Evolutionary conservation across 2,113 vertebrate genomes (phyloP).

Genomic region (Amblyopsis rosae): DNA sequence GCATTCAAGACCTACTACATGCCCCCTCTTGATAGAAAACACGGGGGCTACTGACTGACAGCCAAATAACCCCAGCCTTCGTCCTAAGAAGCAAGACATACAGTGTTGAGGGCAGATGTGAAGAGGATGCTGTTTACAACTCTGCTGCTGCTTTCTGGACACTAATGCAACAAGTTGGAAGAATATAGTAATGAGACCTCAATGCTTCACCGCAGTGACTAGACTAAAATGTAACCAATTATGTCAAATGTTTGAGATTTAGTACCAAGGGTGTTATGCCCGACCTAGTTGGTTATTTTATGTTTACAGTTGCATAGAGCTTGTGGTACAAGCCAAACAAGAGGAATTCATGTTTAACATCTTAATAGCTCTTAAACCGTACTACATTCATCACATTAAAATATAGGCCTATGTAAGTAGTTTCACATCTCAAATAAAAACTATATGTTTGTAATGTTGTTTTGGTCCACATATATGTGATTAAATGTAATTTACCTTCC

Average conservation of each 20-base stretch:
- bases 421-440: not conserved
- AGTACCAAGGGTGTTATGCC: constrained; percentile 12
- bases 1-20: constrained; percentile 72
- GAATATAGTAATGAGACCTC: constrained; percentile 1
- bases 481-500: constrained; percentile 19
- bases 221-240: not conserved
- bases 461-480: not conserved
- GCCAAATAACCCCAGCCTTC: constrained; percentile 14
- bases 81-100: constrained; percentile 12
- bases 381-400: not conserved
- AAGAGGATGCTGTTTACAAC: constrained; percentile 6
- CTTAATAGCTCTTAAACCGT: constrained; percentile 2
- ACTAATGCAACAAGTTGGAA: not conserved
- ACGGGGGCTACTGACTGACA: constrained; percentile 73
- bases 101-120: not conserved
- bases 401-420: not conserved
- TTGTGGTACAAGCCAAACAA: constrained; percentile 31
- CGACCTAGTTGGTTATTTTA: constrained; percentile 20
- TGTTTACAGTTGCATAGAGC: constrained; percentile 32
- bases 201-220: not conserved
- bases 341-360: constrained; percentile 5
- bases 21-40: constrained; percentile 74
- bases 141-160: constrained; percentile 10
- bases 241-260: constrained; percentile 14
- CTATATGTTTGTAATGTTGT: not conserved